Percentiles rank a stretch among this genome's conserved stretches.
Conservation (phyloP, 2,113 vertebrate species). For the Trinectes maculatus region DNA sequence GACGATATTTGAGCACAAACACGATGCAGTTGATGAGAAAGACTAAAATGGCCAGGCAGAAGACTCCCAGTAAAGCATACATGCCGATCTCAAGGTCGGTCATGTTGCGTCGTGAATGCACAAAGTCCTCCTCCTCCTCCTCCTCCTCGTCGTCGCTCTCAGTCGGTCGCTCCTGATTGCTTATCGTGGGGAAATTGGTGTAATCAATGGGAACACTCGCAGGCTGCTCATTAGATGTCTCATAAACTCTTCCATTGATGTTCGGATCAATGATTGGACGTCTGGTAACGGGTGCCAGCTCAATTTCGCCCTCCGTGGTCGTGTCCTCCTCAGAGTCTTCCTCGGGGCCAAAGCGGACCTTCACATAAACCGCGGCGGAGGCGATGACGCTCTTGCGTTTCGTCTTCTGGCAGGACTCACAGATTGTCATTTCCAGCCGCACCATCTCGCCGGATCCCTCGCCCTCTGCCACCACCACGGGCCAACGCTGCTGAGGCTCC, state of each 20-base stretch:
- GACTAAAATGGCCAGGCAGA: conserved; percentile 96
- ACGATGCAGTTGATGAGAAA: conserved; percentile 99
- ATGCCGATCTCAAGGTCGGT: conserved; percentile 98
- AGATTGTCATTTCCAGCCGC: conserved; percentile 91
- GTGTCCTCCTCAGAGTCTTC: conserved; percentile 86
- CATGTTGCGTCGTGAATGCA: conserved; percentile 90
- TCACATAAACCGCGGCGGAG: conserved; percentile 84
- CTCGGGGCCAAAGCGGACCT: conserved; percentile 88
- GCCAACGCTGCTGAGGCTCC: conserved; percentile 87
- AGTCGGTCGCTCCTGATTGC: conserved; percentile 83
- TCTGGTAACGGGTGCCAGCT: conserved; percentile 76
- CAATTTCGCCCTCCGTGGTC: conserved; percentile 73
- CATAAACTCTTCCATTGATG: conserved; percentile 70
- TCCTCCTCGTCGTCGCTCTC: conserved; percentile 77
- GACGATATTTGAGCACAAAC: conserved; percentile 95
- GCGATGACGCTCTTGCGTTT: conserved; percentile 94
- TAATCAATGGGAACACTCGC: conserved; percentile 85
- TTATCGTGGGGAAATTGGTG: conserved; percentile 88
- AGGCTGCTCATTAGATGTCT: conserved; percentile 81
- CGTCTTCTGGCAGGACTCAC: conserved; percentile 96
- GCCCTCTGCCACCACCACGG: conserved; percentile 88
- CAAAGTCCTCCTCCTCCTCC: conserved; percentile 81
- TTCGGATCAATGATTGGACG: conserved; percentile 82
- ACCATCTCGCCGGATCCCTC: conserved; percentile 89
- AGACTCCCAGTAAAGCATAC: conserved; percentile 96